phyloP scores from a whole-genome alignment of 2,113 vertebrate genomes.

The Vidua macroura region DNA sequence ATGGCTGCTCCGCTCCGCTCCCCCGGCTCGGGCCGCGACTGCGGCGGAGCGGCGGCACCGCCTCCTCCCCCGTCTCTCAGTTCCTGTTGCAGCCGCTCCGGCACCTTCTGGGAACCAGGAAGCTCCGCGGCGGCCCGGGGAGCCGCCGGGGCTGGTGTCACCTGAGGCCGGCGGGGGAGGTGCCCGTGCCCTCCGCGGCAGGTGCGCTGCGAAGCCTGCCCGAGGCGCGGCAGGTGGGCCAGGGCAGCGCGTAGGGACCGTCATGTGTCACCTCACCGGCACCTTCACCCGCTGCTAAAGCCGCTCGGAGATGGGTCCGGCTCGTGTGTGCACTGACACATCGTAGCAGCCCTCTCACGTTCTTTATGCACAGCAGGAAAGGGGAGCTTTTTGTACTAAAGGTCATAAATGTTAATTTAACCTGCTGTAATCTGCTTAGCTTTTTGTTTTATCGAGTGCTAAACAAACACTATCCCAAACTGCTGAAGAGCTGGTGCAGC shows the following conservation, averaged over 20 bases:
- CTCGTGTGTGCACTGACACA: fast-evolving
- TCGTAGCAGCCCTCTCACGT: fast-evolving
- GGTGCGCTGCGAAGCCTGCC: not conserved
- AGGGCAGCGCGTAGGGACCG: not conserved
- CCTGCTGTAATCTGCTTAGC: not conserved
- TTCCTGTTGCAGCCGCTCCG: slow-evolving; percentile 58
- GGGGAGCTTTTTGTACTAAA: not conserved
- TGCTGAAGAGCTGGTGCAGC: not conserved
- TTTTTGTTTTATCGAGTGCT: not conserved
- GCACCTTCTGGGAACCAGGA: slow-evolving; percentile 71
- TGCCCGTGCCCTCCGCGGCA: not conserved
- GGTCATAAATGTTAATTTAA: not conserved
- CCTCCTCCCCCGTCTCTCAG: slow-evolving; percentile 50
- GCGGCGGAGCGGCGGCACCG: slow-evolving; percentile 51
- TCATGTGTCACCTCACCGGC: not conserved
- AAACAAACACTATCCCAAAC: not conserved
- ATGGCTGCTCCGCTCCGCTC: slow-evolving; percentile 22
- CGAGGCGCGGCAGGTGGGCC: not conserved
- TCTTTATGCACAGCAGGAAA: not conserved
- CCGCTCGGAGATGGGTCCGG: fast-evolving
- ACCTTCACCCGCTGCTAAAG: not conserved
- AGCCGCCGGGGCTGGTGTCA: not conserved
- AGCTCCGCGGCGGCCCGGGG: slow-evolving; percentile 32
- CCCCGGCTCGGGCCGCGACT: slow-evolving; percentile 41
- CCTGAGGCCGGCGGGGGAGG: not conserved